phyloP scores from a whole-genome alignment of 2,888 invertebrate genomes.

The Dicyrtoma fusca region DNA sequence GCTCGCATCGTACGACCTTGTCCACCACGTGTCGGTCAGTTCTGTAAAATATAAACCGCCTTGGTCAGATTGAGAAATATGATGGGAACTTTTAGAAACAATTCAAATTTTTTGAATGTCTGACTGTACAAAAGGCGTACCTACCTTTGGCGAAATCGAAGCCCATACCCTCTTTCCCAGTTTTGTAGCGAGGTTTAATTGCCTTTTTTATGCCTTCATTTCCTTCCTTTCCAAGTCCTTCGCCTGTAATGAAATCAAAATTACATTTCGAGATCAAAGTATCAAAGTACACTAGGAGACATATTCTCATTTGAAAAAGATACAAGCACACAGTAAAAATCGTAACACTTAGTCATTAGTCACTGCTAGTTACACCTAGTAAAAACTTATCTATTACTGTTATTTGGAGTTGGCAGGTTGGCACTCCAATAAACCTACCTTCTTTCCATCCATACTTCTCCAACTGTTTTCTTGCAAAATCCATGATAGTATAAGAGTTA shows the following conservation, averaged over 20 bases:
- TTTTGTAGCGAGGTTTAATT: slow-evolving; percentile 77
- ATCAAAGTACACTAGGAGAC: no score
- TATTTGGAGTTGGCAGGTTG: no score
- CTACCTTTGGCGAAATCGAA: slow-evolving; percentile 68
- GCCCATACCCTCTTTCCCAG: slow-evolving; percentile 77
- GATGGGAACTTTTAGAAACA: no score
- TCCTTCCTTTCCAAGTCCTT: slow-evolving; percentile 81
- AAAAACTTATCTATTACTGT: no score
- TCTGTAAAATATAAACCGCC: slow-evolving; percentile 42
- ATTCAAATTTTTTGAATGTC: no score
- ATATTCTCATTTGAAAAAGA: no score
- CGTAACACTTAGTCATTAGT: no score
- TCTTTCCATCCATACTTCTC: slow-evolving; percentile 78
- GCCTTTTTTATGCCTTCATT: slow-evolving; percentile 74
- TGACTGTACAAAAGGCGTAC: not conserved
- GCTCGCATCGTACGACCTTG: slow-evolving; percentile 48
- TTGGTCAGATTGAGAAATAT: no score
- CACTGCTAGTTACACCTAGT: no score
- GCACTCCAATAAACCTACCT: slow-evolving; percentile 61
- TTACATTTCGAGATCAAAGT: no score
- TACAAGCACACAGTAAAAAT: no score
- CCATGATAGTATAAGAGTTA: no score
- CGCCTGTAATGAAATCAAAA: slow-evolving; percentile 64
- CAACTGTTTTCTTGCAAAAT: slow-evolving; percentile 73
- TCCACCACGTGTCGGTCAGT: slow-evolving; percentile 54